Conservation (phyloP, 2,113 vertebrate species). For the Ardeotis arabs region DNA sequence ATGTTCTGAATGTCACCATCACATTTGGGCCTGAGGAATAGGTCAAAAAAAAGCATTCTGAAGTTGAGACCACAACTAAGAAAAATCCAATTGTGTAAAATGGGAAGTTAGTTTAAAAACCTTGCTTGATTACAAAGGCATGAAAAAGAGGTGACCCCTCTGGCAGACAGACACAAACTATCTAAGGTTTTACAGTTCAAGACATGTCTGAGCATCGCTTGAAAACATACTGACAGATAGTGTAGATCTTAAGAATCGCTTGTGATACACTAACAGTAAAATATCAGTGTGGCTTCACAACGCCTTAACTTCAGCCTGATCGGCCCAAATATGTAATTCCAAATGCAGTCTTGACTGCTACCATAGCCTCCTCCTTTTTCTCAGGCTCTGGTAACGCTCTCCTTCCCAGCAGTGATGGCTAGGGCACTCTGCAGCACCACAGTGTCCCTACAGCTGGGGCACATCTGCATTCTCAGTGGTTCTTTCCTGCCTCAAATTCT, state of each 20-base stretch:
- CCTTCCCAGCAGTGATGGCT: neutral
- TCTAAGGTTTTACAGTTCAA: neutral
- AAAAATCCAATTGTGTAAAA: neutral
- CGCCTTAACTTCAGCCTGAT: neutral
- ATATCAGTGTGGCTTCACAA: neutral
- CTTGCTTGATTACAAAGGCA: neutral
- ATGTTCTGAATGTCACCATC: neutral
- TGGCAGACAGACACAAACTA: neutral
- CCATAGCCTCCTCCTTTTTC: neutral
- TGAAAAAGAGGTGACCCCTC: neutral
- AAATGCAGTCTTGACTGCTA: neutral
- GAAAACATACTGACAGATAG: neutral
- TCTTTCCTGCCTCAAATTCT: neutral
- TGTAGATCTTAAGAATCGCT: neutral
- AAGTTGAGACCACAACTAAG: neutral
- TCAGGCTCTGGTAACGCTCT: neutral
- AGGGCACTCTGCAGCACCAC: neutral
- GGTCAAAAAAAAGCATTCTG: neutral
- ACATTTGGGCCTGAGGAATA: neutral
- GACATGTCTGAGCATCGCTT: neutral
- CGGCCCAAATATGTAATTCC: neutral
- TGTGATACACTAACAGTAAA: neutral
- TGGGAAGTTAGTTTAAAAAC: neutral
- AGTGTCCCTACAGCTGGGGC: neutral
- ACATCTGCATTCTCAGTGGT: neutral